These are phyloP conservation scores for Lemur catta DNA, from an alignment of 2,797 vertebrate species.

Conservation along the genomic window DNA sequence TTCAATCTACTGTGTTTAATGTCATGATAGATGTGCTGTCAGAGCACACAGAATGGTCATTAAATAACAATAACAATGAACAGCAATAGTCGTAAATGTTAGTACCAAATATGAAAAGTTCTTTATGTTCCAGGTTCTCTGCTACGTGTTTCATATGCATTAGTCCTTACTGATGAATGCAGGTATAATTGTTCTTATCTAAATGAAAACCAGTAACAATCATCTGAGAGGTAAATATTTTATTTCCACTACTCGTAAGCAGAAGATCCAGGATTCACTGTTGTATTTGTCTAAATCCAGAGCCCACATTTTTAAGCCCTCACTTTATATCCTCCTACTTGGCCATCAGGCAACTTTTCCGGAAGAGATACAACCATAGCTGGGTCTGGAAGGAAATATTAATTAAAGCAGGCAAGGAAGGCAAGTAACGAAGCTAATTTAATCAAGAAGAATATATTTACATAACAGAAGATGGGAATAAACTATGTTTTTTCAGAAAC, in stretches of 20 bases:
- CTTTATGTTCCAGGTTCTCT: not conserved
- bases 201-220: not conserved
- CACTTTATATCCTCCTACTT: fast-evolving
- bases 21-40: not conserved
- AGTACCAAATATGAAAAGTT: not conserved
- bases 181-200: not conserved
- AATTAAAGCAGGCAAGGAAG: not conserved
- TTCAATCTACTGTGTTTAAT: not conserved
- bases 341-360: not conserved
- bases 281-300: not conserved
- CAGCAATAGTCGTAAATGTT: not conserved
- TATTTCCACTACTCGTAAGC: not conserved
- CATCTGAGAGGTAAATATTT: not conserved
- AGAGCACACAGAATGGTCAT: not conserved
- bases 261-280: not conserved
- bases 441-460: not conserved
- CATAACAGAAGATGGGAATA: not conserved
- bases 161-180: not conserved
- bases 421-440: not conserved
- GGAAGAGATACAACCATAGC: not conserved
- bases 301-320: not conserved
- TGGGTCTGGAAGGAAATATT: not conserved
- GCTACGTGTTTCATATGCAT: not conserved
- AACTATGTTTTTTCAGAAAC: not conserved
- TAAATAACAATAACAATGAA: not conserved